Conservation (phyloP, 2,797 vertebrate genomes). For the Micrastur ruficollis region DNA sequence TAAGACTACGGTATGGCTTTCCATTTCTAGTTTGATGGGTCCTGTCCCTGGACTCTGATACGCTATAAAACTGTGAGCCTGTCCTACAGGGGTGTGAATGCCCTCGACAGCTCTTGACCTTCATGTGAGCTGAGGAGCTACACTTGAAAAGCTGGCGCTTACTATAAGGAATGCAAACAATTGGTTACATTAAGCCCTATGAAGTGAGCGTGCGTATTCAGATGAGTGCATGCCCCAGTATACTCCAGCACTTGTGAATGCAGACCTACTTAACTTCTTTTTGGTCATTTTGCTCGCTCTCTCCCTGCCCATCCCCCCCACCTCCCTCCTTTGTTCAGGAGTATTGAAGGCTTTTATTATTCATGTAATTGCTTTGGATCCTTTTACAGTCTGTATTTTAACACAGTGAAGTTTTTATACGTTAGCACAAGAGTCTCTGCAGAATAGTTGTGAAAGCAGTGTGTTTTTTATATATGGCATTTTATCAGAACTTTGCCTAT, state of each 20-base stretch:
- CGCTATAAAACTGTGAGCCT: not conserved
- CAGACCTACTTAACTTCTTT: not conserved
- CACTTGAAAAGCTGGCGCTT: not conserved
- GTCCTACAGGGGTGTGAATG: not conserved
- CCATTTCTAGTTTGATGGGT: not conserved
- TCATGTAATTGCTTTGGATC: not conserved
- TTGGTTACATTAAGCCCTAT: not conserved
- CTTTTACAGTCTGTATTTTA: not conserved
- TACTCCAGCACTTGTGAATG: not conserved
- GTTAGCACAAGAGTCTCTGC: not conserved
- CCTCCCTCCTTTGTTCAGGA: not conserved
- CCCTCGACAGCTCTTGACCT: conserved; percentile 41
- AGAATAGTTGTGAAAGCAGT: not conserved
- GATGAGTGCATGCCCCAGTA: not conserved
- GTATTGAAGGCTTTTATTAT: not conserved
- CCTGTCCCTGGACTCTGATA: not conserved
- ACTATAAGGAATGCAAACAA: conserved; percentile 4
- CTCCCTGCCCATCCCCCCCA: not conserved
- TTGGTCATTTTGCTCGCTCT: not conserved
- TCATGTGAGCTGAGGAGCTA: not conserved
- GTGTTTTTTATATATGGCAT: not conserved
- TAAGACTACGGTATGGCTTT: not conserved
- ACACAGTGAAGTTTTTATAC: not conserved
- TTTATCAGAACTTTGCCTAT: not conserved
- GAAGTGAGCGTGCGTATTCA: not conserved